phyloP scores from a whole-genome alignment of 92 coral and sea anemone species.

The Porites lobata region DNA sequence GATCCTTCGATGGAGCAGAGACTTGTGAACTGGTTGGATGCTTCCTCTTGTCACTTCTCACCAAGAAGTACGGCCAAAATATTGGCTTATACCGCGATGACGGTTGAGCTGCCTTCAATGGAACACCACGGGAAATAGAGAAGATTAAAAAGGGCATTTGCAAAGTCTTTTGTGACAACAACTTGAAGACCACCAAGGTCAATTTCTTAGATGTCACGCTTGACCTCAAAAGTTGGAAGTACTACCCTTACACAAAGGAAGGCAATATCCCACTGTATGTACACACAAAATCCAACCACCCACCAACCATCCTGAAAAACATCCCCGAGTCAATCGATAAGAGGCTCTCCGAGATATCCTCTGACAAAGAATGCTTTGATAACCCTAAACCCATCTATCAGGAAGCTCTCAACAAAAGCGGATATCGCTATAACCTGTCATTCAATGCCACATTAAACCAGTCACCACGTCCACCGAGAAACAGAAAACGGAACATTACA shows the following conservation, averaged over 20 bases:
- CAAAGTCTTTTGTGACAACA: conserved; percentile 33
- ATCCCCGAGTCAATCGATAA: too few species aligned
- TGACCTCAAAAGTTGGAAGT: conserved; percentile 55
- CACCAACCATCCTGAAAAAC: conserved; percentile 41
- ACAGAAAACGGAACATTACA: conserved; percentile 2
- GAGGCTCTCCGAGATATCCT: too few species aligned
- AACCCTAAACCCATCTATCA: too few species aligned
- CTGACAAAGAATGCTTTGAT: too few species aligned
- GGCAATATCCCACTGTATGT: conserved; percentile 50
- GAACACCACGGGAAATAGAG: conserved; percentile 13
- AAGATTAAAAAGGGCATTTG: background rate
- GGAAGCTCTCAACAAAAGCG: too few species aligned
- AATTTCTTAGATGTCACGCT: conserved; percentile 64
- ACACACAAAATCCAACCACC: conserved; percentile 42
- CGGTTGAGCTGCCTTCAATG: conserved; percentile 20
- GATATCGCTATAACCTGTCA: too few species aligned
- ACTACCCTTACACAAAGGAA: conserved; percentile 32
- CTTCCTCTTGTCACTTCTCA: conserved; percentile 8
- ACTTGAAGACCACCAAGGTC: conserved; percentile 30
- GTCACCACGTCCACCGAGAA: background rate
- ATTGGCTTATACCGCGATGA: conserved; percentile 45
- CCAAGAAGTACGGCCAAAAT: conserved; percentile 20
- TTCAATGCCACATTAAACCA: too few species aligned
- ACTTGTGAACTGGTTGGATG: conserved; percentile 28
- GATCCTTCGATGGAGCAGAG: conserved; percentile 28